Evolutionary conservation across 2,797 vertebrate genomes (phyloP), one percentile per base, ranked within the genome.

Genomic region (Hippocampus kuda): DNA sequence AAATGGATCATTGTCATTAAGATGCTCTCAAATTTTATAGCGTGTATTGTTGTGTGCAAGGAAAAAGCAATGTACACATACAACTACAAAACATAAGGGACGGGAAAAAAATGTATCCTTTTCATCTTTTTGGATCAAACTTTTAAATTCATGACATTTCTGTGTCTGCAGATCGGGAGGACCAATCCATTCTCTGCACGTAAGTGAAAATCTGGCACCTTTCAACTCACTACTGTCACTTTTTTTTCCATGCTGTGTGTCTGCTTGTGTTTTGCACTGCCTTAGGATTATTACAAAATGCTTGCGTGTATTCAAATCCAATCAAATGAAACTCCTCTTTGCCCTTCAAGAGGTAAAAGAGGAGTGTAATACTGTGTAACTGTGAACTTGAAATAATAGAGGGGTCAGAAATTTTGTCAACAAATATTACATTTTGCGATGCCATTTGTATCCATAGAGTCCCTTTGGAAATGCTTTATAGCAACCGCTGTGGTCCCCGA

Each of bases 161-260:
- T 91, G 57, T 85, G 44, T 87, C 85, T 69, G 65, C 91, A 98
- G 95, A 97, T 84, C 93, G 94, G 48, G 95, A 97, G 85, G 95
- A 97, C 83, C 95, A 98, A 87, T 95, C 95, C 67, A 95, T 98
- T 81, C 92, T 98, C 57, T 98, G 95, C 95, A 98, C 95, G 95
- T 97, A 89, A 96, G 95, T 94, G 67, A 70, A 75, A 67, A 69
- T 64, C 65, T 67, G 15, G 30, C 49, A 54, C 41, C 10, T 72
- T 60, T 34, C 68, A 65, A 60, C 49, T 64, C 68, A 53, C 42
- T 56, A 60, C 8, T 60, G 46, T 66, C 2, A 1, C 34, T 38
- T 56, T 22, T 71, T 62, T 65, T 48, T 65, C 44, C 38, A 48
- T 48, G 41, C 53, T 56, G 30, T 56, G 20, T 66, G 60, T 74